Percentiles rank a stretch among this genome's conserved stretches.
Evolutionary conservation across 2,888 invertebrate species (phyloP).

Genomic region (Automeris io): DNA sequence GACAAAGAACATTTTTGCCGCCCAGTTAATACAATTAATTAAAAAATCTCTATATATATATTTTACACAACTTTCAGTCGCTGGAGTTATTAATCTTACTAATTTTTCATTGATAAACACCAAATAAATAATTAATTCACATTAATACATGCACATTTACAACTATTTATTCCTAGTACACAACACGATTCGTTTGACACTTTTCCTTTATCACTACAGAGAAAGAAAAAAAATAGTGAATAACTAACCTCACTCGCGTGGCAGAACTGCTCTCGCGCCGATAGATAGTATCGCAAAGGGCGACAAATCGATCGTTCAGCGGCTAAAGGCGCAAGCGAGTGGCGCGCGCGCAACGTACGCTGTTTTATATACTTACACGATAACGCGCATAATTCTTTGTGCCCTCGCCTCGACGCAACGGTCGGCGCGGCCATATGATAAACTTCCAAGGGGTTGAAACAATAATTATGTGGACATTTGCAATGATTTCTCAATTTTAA

Average conservation of each 20-base stretch:
- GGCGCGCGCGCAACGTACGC: slow-evolving; percentile 61
- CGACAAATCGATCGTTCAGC: slow-evolving; percentile 53
- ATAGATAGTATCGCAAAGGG: slow-evolving; percentile 50
- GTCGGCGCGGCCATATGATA: neutral
- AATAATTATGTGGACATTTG: too few species aligned
- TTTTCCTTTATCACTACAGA: slow-evolving; percentile 10
- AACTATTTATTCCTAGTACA: too few species aligned
- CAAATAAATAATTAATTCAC: neutral
- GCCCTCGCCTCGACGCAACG: slow-evolving; percentile 14
- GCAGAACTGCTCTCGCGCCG: slow-evolving; percentile 49
- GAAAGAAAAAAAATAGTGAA: slow-evolving; percentile 26
- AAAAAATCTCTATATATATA: too few species aligned
- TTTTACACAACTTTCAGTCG: too few species aligned
- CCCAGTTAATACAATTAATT: too few species aligned
- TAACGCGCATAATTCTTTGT: slow-evolving; percentile 45
- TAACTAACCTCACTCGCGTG: slow-evolving; percentile 65
- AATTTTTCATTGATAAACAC: too few species aligned
- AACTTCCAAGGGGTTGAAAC: slow-evolving; percentile 13
- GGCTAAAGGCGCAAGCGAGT: slow-evolving; percentile 50
- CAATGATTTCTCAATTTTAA: too few species aligned
- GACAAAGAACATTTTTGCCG: too few species aligned
- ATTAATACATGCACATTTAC: neutral
- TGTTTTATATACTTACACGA: slow-evolving; percentile 58
- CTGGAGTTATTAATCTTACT: too few species aligned
- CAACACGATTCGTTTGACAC: too few species aligned